Evolutionary conservation across 2,888 invertebrate genomes (phyloP).

Genomic region (Acrocyrtus sp.): DNA sequence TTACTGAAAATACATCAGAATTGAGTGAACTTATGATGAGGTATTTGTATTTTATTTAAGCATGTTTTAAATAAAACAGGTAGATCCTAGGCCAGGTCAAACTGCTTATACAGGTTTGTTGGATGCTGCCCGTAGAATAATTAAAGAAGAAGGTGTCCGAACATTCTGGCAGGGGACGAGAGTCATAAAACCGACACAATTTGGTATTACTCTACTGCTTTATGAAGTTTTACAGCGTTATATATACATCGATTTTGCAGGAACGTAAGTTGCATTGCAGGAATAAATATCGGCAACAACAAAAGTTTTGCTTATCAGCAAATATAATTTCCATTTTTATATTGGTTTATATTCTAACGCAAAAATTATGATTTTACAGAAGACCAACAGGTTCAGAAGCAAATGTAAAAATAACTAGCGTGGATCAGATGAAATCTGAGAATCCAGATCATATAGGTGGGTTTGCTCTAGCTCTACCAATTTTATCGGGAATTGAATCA

Average conservation of each 20-base stretch:
- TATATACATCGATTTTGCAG: conserved; percentile 73
- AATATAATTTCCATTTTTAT: no score
- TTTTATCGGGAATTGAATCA: conserved; percentile 72
- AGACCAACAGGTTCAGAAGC: conserved; percentile 69
- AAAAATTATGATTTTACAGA: conserved; percentile 62
- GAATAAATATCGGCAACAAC: no score
- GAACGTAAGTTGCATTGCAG: conserved; percentile 66
- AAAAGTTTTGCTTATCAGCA: no score
- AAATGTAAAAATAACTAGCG: conserved; percentile 64
- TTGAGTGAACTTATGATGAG: no score
- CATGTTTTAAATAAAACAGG: conserved; percentile 66
- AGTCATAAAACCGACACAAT: conserved; percentile 70
- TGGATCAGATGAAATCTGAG: conserved; percentile 65
- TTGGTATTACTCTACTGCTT: conserved; percentile 72
- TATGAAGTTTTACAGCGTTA: conserved; percentile 72
- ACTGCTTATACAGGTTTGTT: conserved; percentile 71
- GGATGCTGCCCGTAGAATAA: conserved; percentile 69
- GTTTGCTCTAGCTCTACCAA: conserved; percentile 70
- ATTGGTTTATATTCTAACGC: no score
- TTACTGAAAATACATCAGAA: neutral
- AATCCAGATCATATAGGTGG: conserved; percentile 73
- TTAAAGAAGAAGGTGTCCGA: conserved; percentile 69
- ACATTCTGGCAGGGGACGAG: conserved; percentile 73
- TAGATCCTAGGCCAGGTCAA: conserved; percentile 70
- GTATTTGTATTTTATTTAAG: neutral